Conservation (phyloP, 2,797 vertebrate species). For the Euthynnus affinis region DNA sequence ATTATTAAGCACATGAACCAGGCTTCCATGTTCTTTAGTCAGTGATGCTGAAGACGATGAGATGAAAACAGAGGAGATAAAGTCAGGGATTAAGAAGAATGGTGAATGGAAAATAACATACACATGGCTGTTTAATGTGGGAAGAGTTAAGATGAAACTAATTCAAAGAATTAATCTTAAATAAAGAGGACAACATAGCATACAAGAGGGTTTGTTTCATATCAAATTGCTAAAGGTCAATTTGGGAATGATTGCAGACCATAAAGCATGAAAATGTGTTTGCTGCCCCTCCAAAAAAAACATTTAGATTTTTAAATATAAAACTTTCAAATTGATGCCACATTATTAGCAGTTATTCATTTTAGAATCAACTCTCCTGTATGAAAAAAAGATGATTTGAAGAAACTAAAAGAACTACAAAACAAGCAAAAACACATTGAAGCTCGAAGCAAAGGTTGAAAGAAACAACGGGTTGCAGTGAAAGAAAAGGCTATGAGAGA, state of each 20-base stretch:
- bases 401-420: slow-evolving; percentile 36
- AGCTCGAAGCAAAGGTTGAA: slow-evolving; percentile 43
- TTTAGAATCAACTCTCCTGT: not conserved
- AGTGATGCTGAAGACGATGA: not conserved
- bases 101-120: not conserved
- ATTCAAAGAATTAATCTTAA: not conserved
- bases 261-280: not conserved
- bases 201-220: not conserved
- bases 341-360: not conserved
- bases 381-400: not conserved
- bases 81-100: not conserved
- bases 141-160: not conserved
- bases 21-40: not conserved
- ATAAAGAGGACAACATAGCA: not conserved
- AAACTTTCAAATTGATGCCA: slow-evolving; percentile 8
- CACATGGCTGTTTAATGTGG: not conserved
- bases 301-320: not conserved
- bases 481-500: slow-evolving; percentile 78
- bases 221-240: not conserved
- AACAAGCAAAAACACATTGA: slow-evolving; percentile 38
- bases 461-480: slow-evolving; percentile 61
- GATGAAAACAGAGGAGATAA: slow-evolving; percentile 8
- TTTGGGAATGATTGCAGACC: not conserved
- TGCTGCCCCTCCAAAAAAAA: not conserved
- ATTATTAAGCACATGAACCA: not conserved